phyloP scores from a whole-genome alignment of 2,888 invertebrate genomes.

The Tipula unca region DNA sequence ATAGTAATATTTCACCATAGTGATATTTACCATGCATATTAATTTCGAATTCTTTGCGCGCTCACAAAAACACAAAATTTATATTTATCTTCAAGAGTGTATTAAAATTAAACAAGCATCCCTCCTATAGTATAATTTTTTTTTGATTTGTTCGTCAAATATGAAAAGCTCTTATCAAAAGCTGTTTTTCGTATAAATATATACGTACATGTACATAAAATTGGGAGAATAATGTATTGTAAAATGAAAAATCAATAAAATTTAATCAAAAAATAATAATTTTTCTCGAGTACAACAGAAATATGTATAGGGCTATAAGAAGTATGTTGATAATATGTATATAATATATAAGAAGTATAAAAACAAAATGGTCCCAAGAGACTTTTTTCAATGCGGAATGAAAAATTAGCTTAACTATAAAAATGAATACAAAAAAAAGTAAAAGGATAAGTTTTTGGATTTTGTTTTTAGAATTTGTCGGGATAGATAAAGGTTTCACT shows the following conservation, averaged over 20 bases:
- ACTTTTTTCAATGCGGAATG: background rate
- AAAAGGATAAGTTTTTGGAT: background rate
- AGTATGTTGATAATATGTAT: background rate
- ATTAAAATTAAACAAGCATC: background rate
- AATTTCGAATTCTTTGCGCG: background rate
- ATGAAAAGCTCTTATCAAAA: background rate
- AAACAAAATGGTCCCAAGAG: background rate
- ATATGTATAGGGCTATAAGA: background rate
- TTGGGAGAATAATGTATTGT: background rate
- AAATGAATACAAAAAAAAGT: background rate
- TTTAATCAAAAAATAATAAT: background rate
- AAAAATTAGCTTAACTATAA: background rate
- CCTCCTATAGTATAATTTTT: background rate
- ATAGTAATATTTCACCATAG: background rate
- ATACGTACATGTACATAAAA: background rate
- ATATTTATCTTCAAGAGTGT: background rate
- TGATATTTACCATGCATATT: background rate
- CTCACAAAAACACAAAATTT: background rate
- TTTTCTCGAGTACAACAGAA: background rate
- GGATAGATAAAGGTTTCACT: background rate
- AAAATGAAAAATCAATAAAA: conserved; percentile 14
- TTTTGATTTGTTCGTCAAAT: background rate
- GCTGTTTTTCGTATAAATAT: background rate
- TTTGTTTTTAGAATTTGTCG: background rate
- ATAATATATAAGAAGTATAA: background rate